A percentile compares a stretch with the other conserved stretches of the same genome.
Conservation (phyloP, 2,888 invertebrate species). For the Nephrocerus scutellatus region DNA sequence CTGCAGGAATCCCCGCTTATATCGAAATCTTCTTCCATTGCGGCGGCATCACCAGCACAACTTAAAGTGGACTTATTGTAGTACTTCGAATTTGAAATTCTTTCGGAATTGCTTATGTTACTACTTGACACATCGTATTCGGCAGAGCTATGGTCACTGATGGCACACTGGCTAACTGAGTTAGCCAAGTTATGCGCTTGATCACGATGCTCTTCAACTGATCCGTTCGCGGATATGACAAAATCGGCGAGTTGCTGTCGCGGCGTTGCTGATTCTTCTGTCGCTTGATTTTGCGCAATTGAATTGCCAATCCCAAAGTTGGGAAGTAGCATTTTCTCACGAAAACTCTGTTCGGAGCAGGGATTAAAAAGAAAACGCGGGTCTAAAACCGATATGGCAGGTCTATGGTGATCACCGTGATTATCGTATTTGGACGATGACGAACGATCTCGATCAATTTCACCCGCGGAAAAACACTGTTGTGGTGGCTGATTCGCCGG, state of each 20-base stretch:
- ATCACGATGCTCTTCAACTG: too few relatives aligned
- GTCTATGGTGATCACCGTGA: too few relatives aligned
- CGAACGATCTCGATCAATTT: conserved; percentile 17
- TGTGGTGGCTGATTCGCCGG: conserved; percentile 11
- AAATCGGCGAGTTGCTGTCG: conserved; percentile 25
- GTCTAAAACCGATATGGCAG: too few relatives aligned
- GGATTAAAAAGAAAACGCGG: conserved; percentile 33
- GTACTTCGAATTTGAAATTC: background rate
- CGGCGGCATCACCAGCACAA: background rate
- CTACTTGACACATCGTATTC: too few relatives aligned
- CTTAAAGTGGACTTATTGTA: background rate
- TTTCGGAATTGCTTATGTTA: background rate
- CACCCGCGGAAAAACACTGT: conserved; percentile 11
- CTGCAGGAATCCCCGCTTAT: conserved; percentile 47
- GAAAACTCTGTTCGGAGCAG: conserved; percentile 23
- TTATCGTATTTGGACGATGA: conserved; percentile 19
- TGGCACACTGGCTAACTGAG: too few relatives aligned
- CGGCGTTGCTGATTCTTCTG: conserved; percentile 7
- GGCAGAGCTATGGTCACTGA: too few relatives aligned
- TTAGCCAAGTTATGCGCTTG: too few relatives aligned
- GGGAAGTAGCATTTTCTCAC: conserved; percentile 24
- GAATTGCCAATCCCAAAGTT: conserved; percentile 19
- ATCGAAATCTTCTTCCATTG: conserved; percentile 42
- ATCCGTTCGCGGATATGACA: conserved; percentile 21
- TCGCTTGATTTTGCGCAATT: background rate